These are phyloP conservation scores for Scolopax rusticola DNA, from an alignment of 2,797 vertebrate species.

Conservation along the genomic window DNA sequence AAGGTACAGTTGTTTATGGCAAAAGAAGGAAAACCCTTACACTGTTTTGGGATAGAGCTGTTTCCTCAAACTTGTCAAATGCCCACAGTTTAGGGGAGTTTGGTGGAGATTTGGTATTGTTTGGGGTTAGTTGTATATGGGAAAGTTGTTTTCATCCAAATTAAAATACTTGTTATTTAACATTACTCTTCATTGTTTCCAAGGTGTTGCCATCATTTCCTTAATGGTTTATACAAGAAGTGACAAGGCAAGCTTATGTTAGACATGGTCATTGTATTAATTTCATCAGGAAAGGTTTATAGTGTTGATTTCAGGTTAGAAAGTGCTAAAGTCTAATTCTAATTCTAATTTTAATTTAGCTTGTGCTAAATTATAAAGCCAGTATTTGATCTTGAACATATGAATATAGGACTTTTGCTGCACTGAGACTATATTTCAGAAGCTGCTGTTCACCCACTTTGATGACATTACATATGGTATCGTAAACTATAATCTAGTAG, in stretches of 20 bases:
- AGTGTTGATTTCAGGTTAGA: neutral
- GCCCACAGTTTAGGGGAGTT: neutral
- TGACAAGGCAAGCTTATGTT: neutral
- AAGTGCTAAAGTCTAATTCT: neutral
- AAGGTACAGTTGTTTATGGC: neutral
- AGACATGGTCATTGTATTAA: neutral
- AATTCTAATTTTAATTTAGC: neutral
- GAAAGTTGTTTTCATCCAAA: neutral
- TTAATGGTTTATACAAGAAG: neutral
- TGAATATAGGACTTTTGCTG: neutral
- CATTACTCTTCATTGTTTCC: neutral
- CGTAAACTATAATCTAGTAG: constrained; percentile 10
- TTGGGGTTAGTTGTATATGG: neutral
- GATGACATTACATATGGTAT: constrained; percentile 12
- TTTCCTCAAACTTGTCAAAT: neutral
- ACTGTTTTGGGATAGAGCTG: neutral
- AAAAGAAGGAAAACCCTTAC: neutral
- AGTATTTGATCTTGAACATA: neutral
- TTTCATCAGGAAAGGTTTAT: neutral
- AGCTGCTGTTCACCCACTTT: neutral
- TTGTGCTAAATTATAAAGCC: neutral
- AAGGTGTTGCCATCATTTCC: neutral
- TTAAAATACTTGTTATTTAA: neutral
- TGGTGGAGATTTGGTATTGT: neutral
- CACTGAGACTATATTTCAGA: neutral